Percentiles rank a stretch among this genome's conserved stretches.
Conservation (phyloP, 2,888 invertebrate species). For the Drosophila histrio region DNA sequence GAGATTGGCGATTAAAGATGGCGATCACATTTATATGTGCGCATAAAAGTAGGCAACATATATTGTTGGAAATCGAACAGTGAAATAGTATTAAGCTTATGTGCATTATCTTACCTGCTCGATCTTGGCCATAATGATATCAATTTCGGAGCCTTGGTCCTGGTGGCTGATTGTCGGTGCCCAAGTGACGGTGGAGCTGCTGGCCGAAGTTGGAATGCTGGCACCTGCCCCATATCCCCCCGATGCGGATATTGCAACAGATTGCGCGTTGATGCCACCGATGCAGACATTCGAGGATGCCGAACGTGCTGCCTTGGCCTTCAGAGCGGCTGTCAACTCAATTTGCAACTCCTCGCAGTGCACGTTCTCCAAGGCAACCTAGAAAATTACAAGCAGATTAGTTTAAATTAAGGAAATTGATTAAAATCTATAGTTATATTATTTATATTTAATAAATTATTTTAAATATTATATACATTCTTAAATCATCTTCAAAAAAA, state of each 20-base stretch:
- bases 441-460: no score
- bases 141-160: conserved; percentile 91
- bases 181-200: conserved; percentile 83
- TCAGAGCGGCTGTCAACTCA: conserved; percentile 91
- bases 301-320: conserved; percentile 85
- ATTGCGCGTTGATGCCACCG: not conserved
- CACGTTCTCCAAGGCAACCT: conserved; percentile 88
- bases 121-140: conserved; percentile 97
- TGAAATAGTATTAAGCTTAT: no score
- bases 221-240: conserved; percentile 77
- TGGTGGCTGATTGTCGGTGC: conserved; percentile 84
- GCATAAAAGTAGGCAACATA: not conserved
- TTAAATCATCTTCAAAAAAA: no score
- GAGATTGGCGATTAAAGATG: no score
- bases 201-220: conserved; percentile 72
- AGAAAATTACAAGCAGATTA: no score
- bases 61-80: no score
- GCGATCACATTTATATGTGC: no score
- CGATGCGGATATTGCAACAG: conserved; percentile 14
- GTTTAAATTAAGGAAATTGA: no score
- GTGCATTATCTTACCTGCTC: conserved; percentile 89
- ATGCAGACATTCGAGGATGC: conserved; percentile 46
- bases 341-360: conserved; percentile 95
- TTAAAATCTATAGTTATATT: no score
- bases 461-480: no score